These are phyloP conservation scores for Aspidapion aeneum DNA, from an alignment of 2,888 invertebrate species.

Conservation along the genomic window DNA sequence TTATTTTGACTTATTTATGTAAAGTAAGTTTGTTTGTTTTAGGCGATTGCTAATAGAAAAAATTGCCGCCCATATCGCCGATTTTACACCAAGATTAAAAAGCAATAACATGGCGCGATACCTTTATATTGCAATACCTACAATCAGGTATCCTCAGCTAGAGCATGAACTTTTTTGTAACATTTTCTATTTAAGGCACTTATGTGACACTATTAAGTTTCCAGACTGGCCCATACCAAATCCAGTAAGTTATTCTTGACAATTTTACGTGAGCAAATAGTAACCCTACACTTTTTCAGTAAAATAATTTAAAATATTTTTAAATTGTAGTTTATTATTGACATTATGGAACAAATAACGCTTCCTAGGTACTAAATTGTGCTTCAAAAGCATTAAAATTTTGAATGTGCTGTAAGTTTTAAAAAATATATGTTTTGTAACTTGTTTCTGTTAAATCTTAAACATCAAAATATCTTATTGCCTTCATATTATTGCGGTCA, in stretches of 20 bases:
- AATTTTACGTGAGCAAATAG: not conserved
- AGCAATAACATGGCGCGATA: slow-evolving; percentile 94
- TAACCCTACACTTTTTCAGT: too few species aligned
- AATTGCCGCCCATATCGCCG: slow-evolving; percentile 95
- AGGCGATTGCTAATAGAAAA: slow-evolving; percentile 94
- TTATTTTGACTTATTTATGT: too few species aligned
- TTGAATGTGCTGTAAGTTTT: too few species aligned
- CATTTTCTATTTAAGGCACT: slow-evolving; percentile 94
- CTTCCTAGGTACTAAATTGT: too few species aligned
- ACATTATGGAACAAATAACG: too few species aligned
- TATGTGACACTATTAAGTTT: slow-evolving; percentile 86
- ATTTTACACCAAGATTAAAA: slow-evolving; percentile 91
- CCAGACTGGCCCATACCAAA: slow-evolving; percentile 98
- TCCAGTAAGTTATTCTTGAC: slow-evolving; percentile 61
- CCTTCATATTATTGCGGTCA: too few species aligned
- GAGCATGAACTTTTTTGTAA: slow-evolving; percentile 97
- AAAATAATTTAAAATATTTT: too few species aligned
- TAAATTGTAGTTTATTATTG: too few species aligned
- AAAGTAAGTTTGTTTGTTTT: slow-evolving; percentile 20
- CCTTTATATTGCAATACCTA: slow-evolving; percentile 93
- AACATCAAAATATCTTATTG: too few species aligned
- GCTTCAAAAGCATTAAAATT: too few species aligned
- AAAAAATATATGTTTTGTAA: too few species aligned
- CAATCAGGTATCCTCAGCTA: slow-evolving; percentile 89
- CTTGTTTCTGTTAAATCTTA: too few species aligned